Conservation (phyloP, 2,888 invertebrate genomes). For the Therioaphis trifolii region DNA sequence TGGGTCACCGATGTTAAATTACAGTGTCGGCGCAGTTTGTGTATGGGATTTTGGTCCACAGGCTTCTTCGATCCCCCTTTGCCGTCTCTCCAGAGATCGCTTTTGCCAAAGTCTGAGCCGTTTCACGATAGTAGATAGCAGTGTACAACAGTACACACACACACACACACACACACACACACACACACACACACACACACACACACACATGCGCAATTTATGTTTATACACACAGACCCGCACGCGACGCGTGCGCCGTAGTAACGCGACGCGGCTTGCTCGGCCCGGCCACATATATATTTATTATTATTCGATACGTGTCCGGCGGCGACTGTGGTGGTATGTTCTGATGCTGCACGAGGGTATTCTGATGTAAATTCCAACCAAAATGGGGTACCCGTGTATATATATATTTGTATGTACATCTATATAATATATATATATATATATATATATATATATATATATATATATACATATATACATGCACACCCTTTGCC, state of each 20-base stretch:
- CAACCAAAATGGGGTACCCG: not conserved
- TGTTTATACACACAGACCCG: too few species aligned
- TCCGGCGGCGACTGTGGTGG: constrained; percentile 18
- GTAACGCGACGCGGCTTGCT: not conserved
- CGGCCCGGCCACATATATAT: not conserved
- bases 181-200: not conserved
- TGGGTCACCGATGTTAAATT: constrained; percentile 39
- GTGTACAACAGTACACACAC: not conserved
- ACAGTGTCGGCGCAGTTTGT: not conserved
- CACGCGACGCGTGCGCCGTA: too few species aligned
- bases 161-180: not conserved
- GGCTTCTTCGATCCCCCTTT: too few species aligned
- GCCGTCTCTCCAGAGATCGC: not conserved
- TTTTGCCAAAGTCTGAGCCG: not conserved
- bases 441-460: too few species aligned
- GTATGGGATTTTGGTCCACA: not conserved
- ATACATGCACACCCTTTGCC: not conserved
- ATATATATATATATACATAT: too few species aligned
- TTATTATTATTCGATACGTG: constrained; percentile 59
- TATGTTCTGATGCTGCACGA: constrained; percentile 5
- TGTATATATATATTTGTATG: too few species aligned
- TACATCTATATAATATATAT: too few species aligned
- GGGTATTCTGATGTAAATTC: constrained; percentile 53
- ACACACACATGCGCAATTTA: too few species aligned
- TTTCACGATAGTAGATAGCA: not conserved